Conservation (phyloP, 2,797 vertebrate genomes). For the Odontamblyopus rebecca region DNA sequence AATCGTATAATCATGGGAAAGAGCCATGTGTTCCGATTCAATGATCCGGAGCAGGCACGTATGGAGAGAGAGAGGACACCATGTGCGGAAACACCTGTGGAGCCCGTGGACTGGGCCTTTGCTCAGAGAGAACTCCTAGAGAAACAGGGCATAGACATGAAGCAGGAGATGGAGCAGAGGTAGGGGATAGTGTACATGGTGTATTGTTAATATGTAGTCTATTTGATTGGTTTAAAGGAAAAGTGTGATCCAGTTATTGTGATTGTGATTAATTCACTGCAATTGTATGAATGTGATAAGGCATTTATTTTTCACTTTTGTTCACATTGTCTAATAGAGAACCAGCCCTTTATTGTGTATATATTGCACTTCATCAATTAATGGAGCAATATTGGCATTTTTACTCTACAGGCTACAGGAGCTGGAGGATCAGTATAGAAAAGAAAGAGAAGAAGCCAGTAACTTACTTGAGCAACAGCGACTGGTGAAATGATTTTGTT, state of each 20-base stretch:
- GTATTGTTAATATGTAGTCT: background rate
- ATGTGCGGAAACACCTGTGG: slow-evolving; percentile 87
- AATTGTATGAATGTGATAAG: too few relatives aligned
- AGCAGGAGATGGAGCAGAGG: slow-evolving; percentile 99
- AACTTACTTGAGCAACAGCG: slow-evolving; percentile 96
- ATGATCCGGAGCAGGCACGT: slow-evolving; percentile 94
- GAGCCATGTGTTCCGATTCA: slow-evolving; percentile 98
- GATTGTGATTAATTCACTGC: background rate
- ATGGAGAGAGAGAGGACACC: slow-evolving; percentile 92
- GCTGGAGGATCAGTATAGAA: slow-evolving; percentile 94
- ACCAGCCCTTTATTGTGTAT: background rate
- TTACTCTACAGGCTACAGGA: slow-evolving; percentile 87
- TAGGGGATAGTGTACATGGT: slow-evolving; percentile 38
- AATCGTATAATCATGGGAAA: slow-evolving; percentile 98
- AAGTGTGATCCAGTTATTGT: background rate
- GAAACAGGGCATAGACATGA: slow-evolving; percentile 99
- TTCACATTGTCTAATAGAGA: too few relatives aligned
- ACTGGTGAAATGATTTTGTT: slow-evolving; percentile 76
- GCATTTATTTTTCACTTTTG: too few relatives aligned
- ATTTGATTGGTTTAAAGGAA: background rate
- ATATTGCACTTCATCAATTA: background rate
- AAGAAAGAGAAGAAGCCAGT: slow-evolving; percentile 92
- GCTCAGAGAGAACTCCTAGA: slow-evolving; percentile 96
- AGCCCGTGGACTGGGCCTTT: slow-evolving; percentile 97
- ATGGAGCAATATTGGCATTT: background rate